phyloP scores from a whole-genome alignment of 2,888 invertebrate species.

The Gymnosoma rotundatum region DNA sequence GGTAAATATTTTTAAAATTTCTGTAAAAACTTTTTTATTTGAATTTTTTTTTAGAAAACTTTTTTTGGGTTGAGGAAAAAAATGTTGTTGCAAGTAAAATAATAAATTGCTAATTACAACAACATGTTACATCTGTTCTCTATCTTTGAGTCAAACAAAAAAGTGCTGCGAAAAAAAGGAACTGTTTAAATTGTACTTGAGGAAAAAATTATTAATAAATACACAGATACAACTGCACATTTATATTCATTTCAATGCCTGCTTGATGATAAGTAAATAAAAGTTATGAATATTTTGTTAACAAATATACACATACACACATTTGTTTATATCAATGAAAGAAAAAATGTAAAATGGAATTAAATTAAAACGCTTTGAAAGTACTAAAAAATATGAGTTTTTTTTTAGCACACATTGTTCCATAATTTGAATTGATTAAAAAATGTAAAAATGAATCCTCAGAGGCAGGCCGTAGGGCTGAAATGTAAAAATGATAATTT shows the following conservation, averaged over 20 bases:
- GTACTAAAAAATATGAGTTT: background rate
- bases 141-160: constrained; percentile 34
- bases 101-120: constrained; percentile 69
- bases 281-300: constrained; percentile 61
- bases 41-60: constrained; percentile 26
- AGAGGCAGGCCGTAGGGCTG: background rate
- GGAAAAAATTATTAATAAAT: constrained; percentile 36
- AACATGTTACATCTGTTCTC: constrained; percentile 63
- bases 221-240: background rate
- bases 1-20: constrained; percentile 54
- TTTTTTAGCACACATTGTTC: constrained; percentile 17
- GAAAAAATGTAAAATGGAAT: constrained; percentile 30
- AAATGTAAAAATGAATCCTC: constrained; percentile 21
- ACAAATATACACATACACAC: constrained; percentile 20
- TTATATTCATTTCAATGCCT: constrained; percentile 37
- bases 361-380: constrained; percentile 41
- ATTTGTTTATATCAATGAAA: background rate
- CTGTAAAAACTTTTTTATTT: constrained; percentile 52
- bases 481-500: constrained; percentile 12
- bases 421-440: constrained; percentile 54
- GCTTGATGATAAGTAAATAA: constrained; percentile 65
- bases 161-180: background rate
- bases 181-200: background rate
- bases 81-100: constrained; percentile 44
- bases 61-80: background rate